These are phyloP conservation scores for Cordilura impudica DNA, from an alignment of 2,888 invertebrate genomes.

Conservation along the genomic window DNA sequence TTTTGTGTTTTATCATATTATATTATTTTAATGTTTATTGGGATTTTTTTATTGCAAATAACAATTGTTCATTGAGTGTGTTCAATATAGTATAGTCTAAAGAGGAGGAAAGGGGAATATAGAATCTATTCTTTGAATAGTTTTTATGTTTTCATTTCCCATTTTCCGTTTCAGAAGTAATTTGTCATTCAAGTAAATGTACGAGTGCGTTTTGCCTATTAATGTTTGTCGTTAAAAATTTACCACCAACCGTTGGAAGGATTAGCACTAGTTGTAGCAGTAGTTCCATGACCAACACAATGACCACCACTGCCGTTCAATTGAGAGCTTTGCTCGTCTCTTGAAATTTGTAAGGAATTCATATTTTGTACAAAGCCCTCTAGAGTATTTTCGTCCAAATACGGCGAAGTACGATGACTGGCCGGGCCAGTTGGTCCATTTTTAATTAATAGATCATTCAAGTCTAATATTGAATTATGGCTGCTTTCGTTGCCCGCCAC, in stretches of 20 bases:
- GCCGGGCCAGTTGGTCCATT: conserved; percentile 68
- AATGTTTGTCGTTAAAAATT: conserved; percentile 11
- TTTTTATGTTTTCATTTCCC: conserved; percentile 19
- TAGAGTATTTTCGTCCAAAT: conserved; percentile 73
- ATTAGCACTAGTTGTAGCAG: conserved; percentile 48
- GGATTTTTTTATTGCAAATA: conserved; percentile 43
- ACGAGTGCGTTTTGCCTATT: conserved; percentile 23
- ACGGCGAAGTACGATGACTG: conserved; percentile 74
- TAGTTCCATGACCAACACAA: conserved; percentile 44
- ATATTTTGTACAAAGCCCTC: conserved; percentile 76
- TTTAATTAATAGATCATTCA: conserved; percentile 85
- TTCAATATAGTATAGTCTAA: conserved; percentile 23
- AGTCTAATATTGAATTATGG: conserved; percentile 87
- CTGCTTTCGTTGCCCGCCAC: conserved; percentile 37
- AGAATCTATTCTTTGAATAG: conserved; percentile 54
- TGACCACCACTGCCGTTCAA: conserved; percentile 68
- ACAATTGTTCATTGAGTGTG: conserved; percentile 39
- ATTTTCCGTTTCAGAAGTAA: conserved; percentile 24
- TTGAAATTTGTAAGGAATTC: conserved; percentile 72
- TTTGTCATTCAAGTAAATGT: conserved; percentile 38
- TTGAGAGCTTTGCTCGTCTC: conserved; percentile 73
- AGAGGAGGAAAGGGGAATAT: conserved; percentile 22
- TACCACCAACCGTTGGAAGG: conserved; percentile 68
- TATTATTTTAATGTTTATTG: conserved; percentile 41
- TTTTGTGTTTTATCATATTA: conserved; percentile 22